Conservation (phyloP, 2,888 invertebrate genomes). For the Listrodromus nycthemerus region DNA sequence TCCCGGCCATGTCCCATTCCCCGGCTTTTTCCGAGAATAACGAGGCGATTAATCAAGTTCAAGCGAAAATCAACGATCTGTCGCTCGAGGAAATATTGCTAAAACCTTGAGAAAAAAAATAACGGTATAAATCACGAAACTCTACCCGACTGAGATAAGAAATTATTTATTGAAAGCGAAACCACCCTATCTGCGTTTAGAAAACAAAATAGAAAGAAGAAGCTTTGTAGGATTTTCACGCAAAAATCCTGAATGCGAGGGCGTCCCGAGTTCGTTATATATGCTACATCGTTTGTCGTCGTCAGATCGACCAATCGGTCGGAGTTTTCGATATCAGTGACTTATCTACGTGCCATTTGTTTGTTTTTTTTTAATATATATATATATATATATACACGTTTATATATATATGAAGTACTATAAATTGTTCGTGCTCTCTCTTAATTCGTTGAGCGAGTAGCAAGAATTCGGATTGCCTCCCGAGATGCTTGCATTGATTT, state of each 20-base stretch:
- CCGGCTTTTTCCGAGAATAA: slow-evolving; percentile 72
- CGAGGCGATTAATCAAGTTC: slow-evolving; percentile 70
- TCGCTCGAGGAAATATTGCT: slow-evolving; percentile 78
- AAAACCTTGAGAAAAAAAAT: slow-evolving; percentile 72
- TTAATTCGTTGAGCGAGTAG: slow-evolving; percentile 25
- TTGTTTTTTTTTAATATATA: slow-evolving; percentile 26
- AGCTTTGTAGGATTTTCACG: slow-evolving; percentile 28
- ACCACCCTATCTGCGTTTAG: neutral
- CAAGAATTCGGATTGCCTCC: slow-evolving; percentile 35
- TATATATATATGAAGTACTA: slow-evolving; percentile 1
- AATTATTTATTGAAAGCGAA: slow-evolving; percentile 56
- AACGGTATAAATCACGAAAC: slow-evolving; percentile 7
- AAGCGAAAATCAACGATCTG: slow-evolving; percentile 74
- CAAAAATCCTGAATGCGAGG: slow-evolving; percentile 26
- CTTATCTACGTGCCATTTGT: slow-evolving; percentile 61
- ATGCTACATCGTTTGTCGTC: neutral
- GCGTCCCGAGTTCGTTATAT: slow-evolving; percentile 3
- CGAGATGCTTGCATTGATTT: slow-evolving; percentile 57
- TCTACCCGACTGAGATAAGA: slow-evolving; percentile 71
- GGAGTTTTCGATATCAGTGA: slow-evolving; percentile 36
- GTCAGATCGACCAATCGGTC: slow-evolving; percentile 15
- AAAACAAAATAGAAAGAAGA: neutral
- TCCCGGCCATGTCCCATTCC: slow-evolving; percentile 67
- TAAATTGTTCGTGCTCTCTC: slow-evolving; percentile 19
- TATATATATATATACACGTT: neutral